Conservation (phyloP, 2,797 vertebrate species). For the Aphelocoma californica region DNA sequence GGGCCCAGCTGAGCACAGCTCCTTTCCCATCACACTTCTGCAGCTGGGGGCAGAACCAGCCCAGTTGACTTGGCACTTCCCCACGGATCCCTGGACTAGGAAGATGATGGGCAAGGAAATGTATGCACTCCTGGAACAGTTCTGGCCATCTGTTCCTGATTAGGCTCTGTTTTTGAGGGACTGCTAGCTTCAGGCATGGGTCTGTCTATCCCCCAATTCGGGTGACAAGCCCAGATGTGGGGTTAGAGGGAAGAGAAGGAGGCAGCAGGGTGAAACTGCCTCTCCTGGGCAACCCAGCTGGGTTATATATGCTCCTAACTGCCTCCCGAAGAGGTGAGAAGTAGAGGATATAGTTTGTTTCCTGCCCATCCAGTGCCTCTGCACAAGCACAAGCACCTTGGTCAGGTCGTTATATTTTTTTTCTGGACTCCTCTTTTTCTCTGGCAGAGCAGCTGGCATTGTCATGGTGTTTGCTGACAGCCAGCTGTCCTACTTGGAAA, state of each 20-base stretch:
- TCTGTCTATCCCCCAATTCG: fast-evolving
- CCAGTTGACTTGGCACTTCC: fast-evolving
- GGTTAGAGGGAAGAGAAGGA: not conserved
- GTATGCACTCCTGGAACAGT: not conserved
- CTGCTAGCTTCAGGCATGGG: not conserved
- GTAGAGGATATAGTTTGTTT: not conserved
- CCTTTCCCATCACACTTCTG: not conserved
- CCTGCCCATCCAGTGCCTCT: not conserved
- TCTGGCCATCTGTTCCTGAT: not conserved
- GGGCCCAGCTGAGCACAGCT: not conserved
- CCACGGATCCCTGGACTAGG: not conserved
- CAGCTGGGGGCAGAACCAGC: not conserved
- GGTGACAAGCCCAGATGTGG: not conserved
- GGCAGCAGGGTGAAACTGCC: not conserved
- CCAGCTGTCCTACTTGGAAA: not conserved
- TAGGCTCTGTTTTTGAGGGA: not conserved
- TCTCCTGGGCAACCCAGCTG: not conserved
- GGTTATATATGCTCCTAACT: not conserved
- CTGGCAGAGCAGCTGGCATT: not conserved
- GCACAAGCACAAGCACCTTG: fast-evolving
- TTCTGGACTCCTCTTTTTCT: not conserved
- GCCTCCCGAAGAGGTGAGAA: not conserved
- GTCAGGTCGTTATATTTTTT: not conserved
- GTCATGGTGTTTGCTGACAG: not conserved
- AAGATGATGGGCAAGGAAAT: not conserved